Percentiles rank a stretch among this genome's conserved stretches.
phyloP scores from a whole-genome alignment of 1,140 invertebrate species.

The Paracyclopina nana region DNA sequence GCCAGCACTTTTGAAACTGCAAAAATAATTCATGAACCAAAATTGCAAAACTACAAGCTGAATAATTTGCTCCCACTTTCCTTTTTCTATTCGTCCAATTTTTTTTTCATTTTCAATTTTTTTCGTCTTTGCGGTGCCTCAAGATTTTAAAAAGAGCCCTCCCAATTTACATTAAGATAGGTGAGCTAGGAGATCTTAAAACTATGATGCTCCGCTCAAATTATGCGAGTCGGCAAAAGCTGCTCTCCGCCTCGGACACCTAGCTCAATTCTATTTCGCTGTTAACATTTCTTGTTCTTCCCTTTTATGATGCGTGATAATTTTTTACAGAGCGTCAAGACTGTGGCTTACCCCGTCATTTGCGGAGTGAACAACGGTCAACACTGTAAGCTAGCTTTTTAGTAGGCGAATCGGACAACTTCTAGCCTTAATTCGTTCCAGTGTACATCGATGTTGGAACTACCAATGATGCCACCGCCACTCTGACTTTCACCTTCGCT shows the following conservation, averaged over 20 bases:
- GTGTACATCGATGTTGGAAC: slow-evolving; percentile 7
- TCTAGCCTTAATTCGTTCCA: not conserved
- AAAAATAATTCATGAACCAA: not conserved
- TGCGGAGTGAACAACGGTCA: slow-evolving; percentile 3
- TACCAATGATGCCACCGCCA: not conserved
- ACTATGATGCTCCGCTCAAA: not conserved
- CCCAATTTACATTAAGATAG: no score
- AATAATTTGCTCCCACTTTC: not conserved
- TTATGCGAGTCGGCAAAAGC: no score
- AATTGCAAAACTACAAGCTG: no score
- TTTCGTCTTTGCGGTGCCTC: no score
- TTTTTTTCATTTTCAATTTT: no score
- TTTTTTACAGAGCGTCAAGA: not conserved
- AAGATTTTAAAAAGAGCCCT: no score
- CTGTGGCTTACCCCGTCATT: not conserved
- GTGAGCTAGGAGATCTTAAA: not conserved
- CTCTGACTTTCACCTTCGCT: not conserved
- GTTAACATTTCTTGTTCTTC: not conserved
- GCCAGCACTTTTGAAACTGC: not conserved
- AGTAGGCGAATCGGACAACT: no score
- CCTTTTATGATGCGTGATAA: not conserved
- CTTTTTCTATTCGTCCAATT: no score
- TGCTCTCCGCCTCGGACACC: not conserved
- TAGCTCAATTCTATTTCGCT: not conserved
- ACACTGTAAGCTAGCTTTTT: slow-evolving; percentile 3